Evolutionary conservation across 2,888 invertebrate species (phyloP).

Genomic region (Alloplasta piceator): DNA sequence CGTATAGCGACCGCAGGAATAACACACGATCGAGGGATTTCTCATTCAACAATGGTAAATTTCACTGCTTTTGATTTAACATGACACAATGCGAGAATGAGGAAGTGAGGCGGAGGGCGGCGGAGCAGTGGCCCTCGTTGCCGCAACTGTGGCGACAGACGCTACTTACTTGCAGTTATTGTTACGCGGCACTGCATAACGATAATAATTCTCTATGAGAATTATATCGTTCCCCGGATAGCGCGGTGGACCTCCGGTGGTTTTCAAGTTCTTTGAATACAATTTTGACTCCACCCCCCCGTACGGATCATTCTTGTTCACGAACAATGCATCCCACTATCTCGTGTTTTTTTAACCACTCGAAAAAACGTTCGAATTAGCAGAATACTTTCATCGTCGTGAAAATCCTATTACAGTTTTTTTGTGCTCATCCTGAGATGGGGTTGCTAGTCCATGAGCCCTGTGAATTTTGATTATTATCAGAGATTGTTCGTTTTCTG

Average conservation of each 20-base stretch:
- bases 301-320: too few species aligned
- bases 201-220: conserved; percentile 70
- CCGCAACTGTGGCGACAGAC: conserved; percentile 69
- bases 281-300: conserved; percentile 30
- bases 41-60: conserved; percentile 74
- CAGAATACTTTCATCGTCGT: too few species aligned
- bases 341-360: too few species aligned
- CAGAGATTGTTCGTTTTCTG: too few species aligned
- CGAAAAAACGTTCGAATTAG: too few species aligned
- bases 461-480: too few species aligned
- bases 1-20: conserved; percentile 6
- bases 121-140: conserved; percentile 10
- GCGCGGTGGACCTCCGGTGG: conserved; percentile 19
- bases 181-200: conserved; percentile 51
- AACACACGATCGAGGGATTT: conserved; percentile 39
- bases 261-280: conserved; percentile 52
- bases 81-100: conserved; percentile 71
- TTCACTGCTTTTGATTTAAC: conserved; percentile 79
- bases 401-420: too few species aligned
- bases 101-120: not conserved
- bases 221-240: conserved; percentile 51
- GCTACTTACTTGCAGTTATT: conserved; percentile 71
- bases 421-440: too few species aligned
- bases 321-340: too few species aligned
- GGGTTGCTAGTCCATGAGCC: too few species aligned